Evolutionary conservation across 2,888 invertebrate species (phyloP).

Genomic region (Apotomis betuletana): DNA sequence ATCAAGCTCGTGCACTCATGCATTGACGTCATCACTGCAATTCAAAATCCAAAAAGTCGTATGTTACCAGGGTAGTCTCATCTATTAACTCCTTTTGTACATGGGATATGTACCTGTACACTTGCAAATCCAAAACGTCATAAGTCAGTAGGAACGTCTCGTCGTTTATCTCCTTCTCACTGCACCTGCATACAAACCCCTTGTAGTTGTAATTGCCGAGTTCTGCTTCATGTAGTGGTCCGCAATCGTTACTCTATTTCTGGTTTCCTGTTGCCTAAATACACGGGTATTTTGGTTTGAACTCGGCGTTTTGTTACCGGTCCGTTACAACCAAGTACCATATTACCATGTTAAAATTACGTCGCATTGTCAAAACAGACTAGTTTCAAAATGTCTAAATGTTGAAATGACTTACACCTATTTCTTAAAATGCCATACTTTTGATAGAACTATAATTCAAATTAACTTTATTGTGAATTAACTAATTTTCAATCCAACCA

Average conservation of each 20-base stretch:
- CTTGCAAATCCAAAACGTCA: too few species aligned
- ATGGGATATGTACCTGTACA: not conserved
- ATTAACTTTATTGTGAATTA: too few species aligned
- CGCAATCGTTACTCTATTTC: conserved; percentile 5
- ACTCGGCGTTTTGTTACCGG: not conserved
- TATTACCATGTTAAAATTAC: too few species aligned
- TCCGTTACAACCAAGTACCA: too few species aligned
- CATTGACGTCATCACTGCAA: conserved; percentile 49
- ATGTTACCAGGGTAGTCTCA: not conserved
- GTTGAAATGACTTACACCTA: too few species aligned
- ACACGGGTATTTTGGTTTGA: not conserved
- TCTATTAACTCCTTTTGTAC: not conserved
- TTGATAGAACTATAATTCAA: too few species aligned
- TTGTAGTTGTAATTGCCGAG: conserved; percentile 34
- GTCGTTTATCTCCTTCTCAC: too few species aligned
- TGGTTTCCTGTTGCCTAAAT: not conserved
- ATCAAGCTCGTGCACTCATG: conserved; percentile 43
- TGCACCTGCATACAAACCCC: conserved; percentile 21
- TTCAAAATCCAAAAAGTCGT: not conserved
- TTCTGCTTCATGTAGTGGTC: conserved; percentile 15
- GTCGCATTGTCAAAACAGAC: too few species aligned
- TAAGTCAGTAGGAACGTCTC: too few species aligned
- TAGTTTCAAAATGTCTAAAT: too few species aligned
- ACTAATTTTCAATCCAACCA: too few species aligned
- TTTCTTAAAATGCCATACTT: too few species aligned